Percentiles rank a stretch among this genome's conserved stretches.
phyloP scores from a whole-genome alignment of 2,113 vertebrate genomes.

The Phyllostomus discolor region DNA sequence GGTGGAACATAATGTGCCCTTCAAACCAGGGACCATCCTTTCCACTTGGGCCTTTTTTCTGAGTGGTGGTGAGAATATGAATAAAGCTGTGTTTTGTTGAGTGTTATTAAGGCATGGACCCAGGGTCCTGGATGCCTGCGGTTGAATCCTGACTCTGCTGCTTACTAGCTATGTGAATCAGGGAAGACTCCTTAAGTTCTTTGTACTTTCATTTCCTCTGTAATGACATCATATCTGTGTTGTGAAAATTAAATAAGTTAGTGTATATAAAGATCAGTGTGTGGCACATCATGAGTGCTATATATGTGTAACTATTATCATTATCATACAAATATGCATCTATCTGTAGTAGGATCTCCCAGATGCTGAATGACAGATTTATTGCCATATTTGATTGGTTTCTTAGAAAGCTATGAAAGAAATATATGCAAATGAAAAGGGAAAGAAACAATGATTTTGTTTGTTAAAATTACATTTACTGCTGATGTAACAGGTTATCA shows the following conservation, averaged over 20 bases:
- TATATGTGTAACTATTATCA: neutral
- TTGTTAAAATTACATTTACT: neutral
- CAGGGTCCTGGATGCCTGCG: neutral
- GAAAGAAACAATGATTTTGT: neutral
- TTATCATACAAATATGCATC: neutral
- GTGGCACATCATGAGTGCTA: neutral
- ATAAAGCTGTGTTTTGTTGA: neutral
- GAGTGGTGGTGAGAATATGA: neutral
- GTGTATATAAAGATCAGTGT: neutral
- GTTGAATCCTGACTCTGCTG: neutral
- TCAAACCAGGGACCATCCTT: neutral
- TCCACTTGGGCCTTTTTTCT: conserved; percentile 8
- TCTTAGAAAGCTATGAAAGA: neutral
- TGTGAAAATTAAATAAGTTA: neutral
- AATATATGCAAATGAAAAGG: neutral
- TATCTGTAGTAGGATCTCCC: neutral
- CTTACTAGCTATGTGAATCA: neutral
- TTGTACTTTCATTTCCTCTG: neutral
- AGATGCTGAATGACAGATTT: neutral
- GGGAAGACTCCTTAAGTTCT: neutral
- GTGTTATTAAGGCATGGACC: neutral
- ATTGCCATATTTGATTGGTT: neutral
- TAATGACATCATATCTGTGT: neutral
- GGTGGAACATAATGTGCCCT: neutral
- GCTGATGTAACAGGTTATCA: neutral